phyloP scores from a whole-genome alignment of 1,140 invertebrate genomes.

The Schlechtendalia chinensis region DNA sequence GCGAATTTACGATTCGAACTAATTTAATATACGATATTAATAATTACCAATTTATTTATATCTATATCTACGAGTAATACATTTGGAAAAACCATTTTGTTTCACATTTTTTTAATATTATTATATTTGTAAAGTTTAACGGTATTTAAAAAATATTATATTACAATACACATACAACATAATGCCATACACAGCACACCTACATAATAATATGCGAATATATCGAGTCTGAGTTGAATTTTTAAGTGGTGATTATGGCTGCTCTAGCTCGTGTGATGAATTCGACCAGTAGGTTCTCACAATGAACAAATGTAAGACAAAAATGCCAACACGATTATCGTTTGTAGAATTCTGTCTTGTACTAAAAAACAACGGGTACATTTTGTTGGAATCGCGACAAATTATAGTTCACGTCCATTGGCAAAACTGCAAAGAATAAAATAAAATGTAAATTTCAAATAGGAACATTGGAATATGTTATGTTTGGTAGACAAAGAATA shows the following conservation, averaged over 20 bases:
- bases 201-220: background rate
- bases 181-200: background rate
- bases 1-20: no score
- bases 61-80: no score
- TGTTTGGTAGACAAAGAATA: no score
- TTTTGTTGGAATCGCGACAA: constrained; percentile 41
- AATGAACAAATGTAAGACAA: constrained; percentile 11
- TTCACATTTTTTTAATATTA: no score
- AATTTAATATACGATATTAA: no score
- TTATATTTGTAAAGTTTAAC: no score
- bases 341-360: background rate
- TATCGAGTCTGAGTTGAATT: constrained; percentile 38
- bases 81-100: no score
- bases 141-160: background rate
- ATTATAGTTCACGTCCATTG: background rate
- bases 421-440: background rate
- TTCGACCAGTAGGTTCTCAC: constrained; percentile 39
- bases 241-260: constrained; percentile 25
- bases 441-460: background rate
- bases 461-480: no score
- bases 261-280: constrained; percentile 41
- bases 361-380: background rate
- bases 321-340: constrained; percentile 38
- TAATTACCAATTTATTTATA: no score
- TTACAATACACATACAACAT: background rate